Base-by-base conservation (phyloP, 2,113 vertebrate genomes). In the Tragelaphus scriptus region DNA sequence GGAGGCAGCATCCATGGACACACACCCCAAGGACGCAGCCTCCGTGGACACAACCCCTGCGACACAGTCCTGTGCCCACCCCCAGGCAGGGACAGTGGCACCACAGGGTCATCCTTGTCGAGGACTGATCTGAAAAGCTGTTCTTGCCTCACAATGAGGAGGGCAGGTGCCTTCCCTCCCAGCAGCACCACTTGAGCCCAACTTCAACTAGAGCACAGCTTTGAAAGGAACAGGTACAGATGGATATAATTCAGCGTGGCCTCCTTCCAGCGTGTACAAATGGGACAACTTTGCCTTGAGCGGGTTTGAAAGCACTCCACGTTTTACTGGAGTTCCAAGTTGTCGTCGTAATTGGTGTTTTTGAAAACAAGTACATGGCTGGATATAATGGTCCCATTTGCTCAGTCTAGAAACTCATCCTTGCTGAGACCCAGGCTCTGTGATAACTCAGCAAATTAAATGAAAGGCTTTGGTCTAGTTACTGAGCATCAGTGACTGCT, bases 1-100 rank as follows among this genome's bases (percentile, higher is more conserved):
- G 5, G n/a, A 71, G n/a, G 68, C 68, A 71, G 68, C n/a, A 0
- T 11, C 68, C n/a, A 12, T 3, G n/a, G n/a, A 40, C n/a, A 71
- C 10, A 23, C n/a, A 1, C 19, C n/a, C n/a, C n/a, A 21, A 2
- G 17, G 32, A 68, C 0, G 2, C 32, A n/a, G 16, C 32, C 63
- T 9, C n/a, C 0, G 65, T 71, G 68, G 68, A 71, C n/a, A 3
- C 65, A 5, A 5, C 65, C n/a, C 8, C 5, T 2, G 1, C 0
- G 5, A 12, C 19, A 1, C n/a, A 36, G 65, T 1, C n/a, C 65
- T 2, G 4, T 36, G 65, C 65, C 65, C 0, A 2, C 65, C n/a
- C n/a, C 17, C 17, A 71, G n/a, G 11, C n/a, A 36, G 65, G 17
- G n/a, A 6, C 68, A 23, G 10, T 1, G 65, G 65, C 25, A 81